phyloP scores from a whole-genome alignment of 2,113 vertebrate genomes.

The Hiodon tergisus region DNA sequence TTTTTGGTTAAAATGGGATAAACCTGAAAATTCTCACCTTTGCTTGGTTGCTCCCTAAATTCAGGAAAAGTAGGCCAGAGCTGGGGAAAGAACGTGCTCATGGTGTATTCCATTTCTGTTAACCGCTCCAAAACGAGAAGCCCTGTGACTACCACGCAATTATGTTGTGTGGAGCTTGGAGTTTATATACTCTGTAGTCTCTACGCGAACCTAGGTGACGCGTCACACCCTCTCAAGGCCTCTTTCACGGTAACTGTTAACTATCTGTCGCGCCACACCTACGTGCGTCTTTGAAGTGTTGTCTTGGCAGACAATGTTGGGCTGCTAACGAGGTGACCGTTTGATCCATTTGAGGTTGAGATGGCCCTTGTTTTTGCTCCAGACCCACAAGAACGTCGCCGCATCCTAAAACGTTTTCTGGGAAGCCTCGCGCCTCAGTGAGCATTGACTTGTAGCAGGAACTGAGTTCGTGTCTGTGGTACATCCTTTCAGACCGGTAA shows the following conservation, averaged over 20 bases:
- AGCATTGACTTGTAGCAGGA: slow-evolving; percentile 1
- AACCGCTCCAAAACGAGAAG: neutral
- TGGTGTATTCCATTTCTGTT: slow-evolving; percentile 30
- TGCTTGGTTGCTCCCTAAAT: slow-evolving; percentile 25
- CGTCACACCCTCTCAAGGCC: neutral
- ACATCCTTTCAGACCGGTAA: slow-evolving; percentile 41
- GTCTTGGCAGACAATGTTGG: slow-evolving; percentile 27
- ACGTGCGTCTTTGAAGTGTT: slow-evolving; percentile 51
- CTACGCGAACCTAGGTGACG: slow-evolving; percentile 11
- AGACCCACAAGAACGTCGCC: slow-evolving; percentile 12
- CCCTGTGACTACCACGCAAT: neutral
- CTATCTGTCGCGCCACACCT: slow-evolving; percentile 16
- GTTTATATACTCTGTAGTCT: slow-evolving; percentile 34
- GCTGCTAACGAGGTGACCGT: slow-evolving; percentile 38
- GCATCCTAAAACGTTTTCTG: neutral
- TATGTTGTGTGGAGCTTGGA: neutral
- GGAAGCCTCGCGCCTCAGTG: neutral
- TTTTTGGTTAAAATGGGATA: no score
- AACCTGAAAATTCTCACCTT: slow-evolving; percentile 30
- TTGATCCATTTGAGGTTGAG: slow-evolving; percentile 37
- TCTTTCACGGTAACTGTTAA: slow-evolving; percentile 16
- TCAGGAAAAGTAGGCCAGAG: slow-evolving; percentile 27
- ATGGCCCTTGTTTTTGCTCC: slow-evolving; percentile 25
- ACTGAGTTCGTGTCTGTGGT: slow-evolving; percentile 32
- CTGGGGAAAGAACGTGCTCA: slow-evolving; percentile 29